Percentiles rank a stretch among this genome's conserved stretches.
phyloP scores from a whole-genome alignment of 2,888 invertebrate genomes.

The Chorisops tibialis region DNA sequence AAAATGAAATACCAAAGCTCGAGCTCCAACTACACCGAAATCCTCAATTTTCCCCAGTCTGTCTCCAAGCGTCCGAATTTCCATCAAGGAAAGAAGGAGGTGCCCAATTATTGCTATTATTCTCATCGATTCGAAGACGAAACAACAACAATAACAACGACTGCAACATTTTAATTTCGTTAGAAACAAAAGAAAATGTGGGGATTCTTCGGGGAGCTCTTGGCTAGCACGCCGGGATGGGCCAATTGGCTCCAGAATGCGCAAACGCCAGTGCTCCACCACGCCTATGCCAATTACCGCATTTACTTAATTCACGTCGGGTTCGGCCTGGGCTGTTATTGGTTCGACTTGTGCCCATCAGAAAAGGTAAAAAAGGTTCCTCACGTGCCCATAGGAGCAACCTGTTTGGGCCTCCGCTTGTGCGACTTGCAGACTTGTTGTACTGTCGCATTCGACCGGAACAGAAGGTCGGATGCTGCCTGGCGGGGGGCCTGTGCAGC shows the following conservation, averaged over 20 bases:
- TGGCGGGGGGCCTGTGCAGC: neutral
- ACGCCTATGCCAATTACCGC: conserved; percentile 25
- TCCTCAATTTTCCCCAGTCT: neutral
- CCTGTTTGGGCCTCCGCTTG: conserved; percentile 11
- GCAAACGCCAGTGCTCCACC: conserved; percentile 21
- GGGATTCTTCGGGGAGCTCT: neutral
- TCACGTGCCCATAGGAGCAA: conserved; percentile 16
- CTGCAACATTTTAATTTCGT: too few species aligned
- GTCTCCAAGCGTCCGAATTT: conserved; percentile 14
- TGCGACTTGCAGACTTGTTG: neutral
- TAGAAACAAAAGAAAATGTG: too few species aligned
- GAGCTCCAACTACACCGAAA: conserved; percentile 5
- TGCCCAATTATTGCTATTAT: conserved; percentile 23
- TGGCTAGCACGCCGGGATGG: neutral
- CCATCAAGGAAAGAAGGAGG: conserved; percentile 15
- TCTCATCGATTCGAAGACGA: conserved; percentile 18
- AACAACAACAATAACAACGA: conserved; percentile 2
- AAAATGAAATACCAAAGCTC: neutral
- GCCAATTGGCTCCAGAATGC: conserved; percentile 25
- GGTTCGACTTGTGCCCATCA: neutral
- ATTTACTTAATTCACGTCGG: conserved; percentile 1
- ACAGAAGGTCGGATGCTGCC: neutral
- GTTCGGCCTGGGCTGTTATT: neutral
- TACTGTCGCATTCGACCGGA: neutral
- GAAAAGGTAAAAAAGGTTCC: conserved; percentile 18